Conservation (phyloP, 1,140 invertebrate genomes). For the Aphaenogaster floridana region DNA sequence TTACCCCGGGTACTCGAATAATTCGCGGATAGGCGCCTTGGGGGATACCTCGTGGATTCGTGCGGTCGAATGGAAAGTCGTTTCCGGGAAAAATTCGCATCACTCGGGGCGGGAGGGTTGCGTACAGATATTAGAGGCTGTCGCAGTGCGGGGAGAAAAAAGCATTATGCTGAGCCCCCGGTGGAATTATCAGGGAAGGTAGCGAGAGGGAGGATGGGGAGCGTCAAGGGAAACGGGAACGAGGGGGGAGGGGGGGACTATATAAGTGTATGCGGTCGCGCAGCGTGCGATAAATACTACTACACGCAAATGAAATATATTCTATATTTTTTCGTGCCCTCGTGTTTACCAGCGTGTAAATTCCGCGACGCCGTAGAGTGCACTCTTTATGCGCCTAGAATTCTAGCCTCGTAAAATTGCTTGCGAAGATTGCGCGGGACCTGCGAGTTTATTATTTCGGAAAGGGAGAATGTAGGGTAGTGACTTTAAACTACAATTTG, state of each 20-base stretch:
- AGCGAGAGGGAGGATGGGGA: background rate
- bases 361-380: constrained; percentile 30
- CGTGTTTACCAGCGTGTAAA: constrained; percentile 47
- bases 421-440: constrained; percentile 40
- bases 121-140: constrained; percentile 55
- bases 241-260: background rate
- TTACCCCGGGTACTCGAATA: constrained; percentile 72
- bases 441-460: constrained; percentile 35
- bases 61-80: constrained; percentile 73
- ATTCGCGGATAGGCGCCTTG: constrained; percentile 70
- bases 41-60: constrained; percentile 67
- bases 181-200: constrained; percentile 66
- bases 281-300: constrained; percentile 35
- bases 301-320: constrained; percentile 49
- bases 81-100: constrained; percentile 76
- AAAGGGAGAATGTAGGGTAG: constrained; percentile 14
- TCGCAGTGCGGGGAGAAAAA: constrained; percentile 64
- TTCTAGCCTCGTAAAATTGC: constrained; percentile 36
- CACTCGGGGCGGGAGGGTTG: constrained; percentile 61
- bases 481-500: constrained; percentile 51
- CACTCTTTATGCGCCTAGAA: constrained; percentile 44
- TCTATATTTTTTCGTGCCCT: constrained; percentile 42
- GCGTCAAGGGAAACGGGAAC: background rate
- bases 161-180: constrained; percentile 71
- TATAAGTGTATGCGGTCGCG: constrained; percentile 67